Conservation (phyloP, 2,888 invertebrate genomes). For the Cerceris rybyensis region DNA sequence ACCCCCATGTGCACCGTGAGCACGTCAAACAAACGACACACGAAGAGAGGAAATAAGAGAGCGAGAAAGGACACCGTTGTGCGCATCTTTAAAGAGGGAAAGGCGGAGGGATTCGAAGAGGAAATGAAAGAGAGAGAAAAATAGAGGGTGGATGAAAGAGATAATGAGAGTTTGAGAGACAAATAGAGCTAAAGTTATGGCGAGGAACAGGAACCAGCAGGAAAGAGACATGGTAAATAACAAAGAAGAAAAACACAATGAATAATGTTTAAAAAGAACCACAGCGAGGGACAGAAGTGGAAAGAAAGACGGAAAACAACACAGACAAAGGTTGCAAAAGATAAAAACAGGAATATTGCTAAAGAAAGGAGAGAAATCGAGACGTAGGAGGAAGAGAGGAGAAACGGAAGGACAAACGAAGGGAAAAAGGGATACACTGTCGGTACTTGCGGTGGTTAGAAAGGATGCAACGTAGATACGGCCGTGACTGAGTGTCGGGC, state of each 20-base stretch:
- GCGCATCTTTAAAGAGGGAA: too few species aligned
- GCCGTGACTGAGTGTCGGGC: slow-evolving; percentile 4
- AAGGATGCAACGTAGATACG: background rate
- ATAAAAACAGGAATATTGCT: background rate
- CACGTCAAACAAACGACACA: slow-evolving; percentile 5
- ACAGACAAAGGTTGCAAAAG: background rate
- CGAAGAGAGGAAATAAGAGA: background rate
- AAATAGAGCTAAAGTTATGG: too few species aligned
- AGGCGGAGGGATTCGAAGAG: too few species aligned
- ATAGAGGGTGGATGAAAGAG: too few species aligned
- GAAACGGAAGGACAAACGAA: background rate
- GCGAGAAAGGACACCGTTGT: too few species aligned
- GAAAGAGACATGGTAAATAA: too few species aligned
- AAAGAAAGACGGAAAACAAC: background rate
- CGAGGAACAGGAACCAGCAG: too few species aligned
- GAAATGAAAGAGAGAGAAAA: too few species aligned
- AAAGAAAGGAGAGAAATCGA: background rate
- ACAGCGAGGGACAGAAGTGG: background rate
- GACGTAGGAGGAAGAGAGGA: background rate
- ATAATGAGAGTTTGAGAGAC: too few species aligned
- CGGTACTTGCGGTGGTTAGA: background rate
- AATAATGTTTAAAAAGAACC: background rate
- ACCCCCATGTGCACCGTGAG: slow-evolving; percentile 4
- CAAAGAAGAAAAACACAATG: background rate
- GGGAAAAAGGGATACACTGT: background rate